Conservation (phyloP, 2,888 invertebrate genomes). For the Stenodera caucasica region DNA sequence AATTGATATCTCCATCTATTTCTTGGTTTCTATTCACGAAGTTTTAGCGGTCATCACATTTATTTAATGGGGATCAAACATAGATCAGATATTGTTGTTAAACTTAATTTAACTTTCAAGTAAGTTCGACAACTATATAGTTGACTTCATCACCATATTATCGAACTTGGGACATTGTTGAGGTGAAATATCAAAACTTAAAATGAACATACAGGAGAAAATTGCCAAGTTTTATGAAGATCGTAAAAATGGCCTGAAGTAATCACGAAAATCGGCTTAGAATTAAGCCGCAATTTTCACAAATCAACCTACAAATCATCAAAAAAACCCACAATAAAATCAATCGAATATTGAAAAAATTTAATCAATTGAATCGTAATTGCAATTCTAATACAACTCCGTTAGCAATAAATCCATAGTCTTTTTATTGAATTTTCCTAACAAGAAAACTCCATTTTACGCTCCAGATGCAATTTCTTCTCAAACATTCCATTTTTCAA, state of each 20-base stretch:
- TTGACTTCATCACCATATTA: neutral
- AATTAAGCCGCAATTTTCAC: no score
- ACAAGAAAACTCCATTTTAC: neutral
- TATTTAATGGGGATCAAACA: no score
- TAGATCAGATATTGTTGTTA: neutral
- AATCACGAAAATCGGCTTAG: no score
- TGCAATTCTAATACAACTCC: neutral
- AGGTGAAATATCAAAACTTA: neutral
- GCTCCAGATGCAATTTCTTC: neutral
- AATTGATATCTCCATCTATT: neutral
- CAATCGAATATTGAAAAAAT: no score
- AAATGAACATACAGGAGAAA: neutral
- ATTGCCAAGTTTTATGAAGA: neutral
- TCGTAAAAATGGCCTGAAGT: no score
- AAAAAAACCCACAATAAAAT: no score
- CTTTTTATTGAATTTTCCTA: neutral
- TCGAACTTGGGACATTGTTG: neutral
- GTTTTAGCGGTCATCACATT: neutral
- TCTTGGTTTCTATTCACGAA: neutral
- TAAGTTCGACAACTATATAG: neutral
- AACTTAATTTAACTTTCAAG: slow-evolving; percentile 1
- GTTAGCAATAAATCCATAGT: no score
- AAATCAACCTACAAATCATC: no score
- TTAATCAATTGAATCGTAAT: neutral
- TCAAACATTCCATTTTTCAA: neutral